phyloP scores from a whole-genome alignment of 2,113 vertebrate genomes.

The Cygnus buccinator region DNA sequence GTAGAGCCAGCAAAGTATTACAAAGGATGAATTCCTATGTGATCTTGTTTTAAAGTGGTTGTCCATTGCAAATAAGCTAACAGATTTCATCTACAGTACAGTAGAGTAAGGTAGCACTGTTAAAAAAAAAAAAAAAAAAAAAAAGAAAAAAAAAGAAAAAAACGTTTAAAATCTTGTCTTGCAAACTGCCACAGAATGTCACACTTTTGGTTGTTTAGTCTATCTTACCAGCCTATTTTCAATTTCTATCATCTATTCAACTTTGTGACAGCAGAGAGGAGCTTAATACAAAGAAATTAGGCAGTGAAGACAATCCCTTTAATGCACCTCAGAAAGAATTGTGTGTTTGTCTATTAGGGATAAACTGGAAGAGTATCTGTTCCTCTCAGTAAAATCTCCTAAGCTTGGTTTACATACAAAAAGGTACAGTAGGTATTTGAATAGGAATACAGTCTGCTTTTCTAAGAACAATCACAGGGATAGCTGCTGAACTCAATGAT shows the following conservation, averaged over 20 bases:
- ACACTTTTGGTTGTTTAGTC: background rate
- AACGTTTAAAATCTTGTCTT: background rate
- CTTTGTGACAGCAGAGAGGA: conserved; percentile 27
- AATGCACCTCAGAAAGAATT: conserved; percentile 52
- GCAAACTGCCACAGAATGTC: background rate
- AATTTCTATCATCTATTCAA: conserved; percentile 34
- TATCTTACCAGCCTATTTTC: background rate
- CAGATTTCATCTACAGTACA: background rate
- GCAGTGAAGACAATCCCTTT: background rate
- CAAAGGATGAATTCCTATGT: background rate
- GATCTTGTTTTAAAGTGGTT: conserved; percentile 12
- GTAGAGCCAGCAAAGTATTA: background rate
- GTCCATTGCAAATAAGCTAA: background rate
- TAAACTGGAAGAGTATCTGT: conserved; percentile 1
- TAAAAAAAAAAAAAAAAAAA: conserved; percentile 25
- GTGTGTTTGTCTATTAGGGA: background rate
- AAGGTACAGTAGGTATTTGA: background rate
- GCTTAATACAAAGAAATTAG: conserved; percentile 54
- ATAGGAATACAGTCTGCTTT: background rate
- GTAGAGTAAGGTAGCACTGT: background rate
- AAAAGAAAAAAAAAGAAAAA: conserved; percentile 13
- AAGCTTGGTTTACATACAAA: background rate
- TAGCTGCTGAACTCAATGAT: background rate
- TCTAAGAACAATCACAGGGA: conserved; percentile 5
- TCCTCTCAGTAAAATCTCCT: background rate